Evolutionary conservation across 2,113 vertebrate genomes (phyloP), one percentile per base, ranked within the genome.

Genomic region (Trochalopteron elliotii): DNA sequence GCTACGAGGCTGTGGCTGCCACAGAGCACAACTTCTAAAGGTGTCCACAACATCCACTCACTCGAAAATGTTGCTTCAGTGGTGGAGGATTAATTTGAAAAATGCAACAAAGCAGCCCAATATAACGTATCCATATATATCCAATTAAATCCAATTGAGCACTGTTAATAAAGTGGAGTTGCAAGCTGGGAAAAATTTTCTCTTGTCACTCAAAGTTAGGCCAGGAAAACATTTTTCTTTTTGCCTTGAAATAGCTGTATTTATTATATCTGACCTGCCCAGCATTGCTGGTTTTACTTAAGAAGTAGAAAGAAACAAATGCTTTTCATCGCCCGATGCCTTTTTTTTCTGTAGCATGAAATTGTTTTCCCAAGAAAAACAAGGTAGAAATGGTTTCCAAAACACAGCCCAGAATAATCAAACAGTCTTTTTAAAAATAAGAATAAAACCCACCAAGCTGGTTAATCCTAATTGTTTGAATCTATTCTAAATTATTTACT

Each of bases 171-270:
- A 96, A 92, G 70, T 40, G 37, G 88, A 84, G 53, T 53, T 68
- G 82, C 95, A 97, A 96, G 90, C 86, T 94, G 96, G 92, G 78
- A 95, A 82, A 91, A 93, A 95, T 97, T 97, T 97, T 95, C 94
- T 93, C 94, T 94, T 96, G 92, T 96, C 97, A 94, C 79, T 97
- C 96, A 96, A 79, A 93, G 89, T 86, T 70, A 79, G 91, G 94
- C 84, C 76, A 95, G 78, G 84, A 85, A 91, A 86, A 50, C 89
- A 80, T 94, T 95, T 96, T 95, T 90, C 96, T 96, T 97, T 97
- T 97, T 93, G 70, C 90, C 94, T 96, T 91, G 68, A 94, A 97
- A 96, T 92, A 82, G 89, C 82, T 84, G 71, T 91, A 94, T 97
- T 96, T 97, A 81, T 97, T 95, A 70, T 97, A 96, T 92, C 96